Conservation (phyloP, 2,113 vertebrate genomes). For the Copsychus sechellarum region DNA sequence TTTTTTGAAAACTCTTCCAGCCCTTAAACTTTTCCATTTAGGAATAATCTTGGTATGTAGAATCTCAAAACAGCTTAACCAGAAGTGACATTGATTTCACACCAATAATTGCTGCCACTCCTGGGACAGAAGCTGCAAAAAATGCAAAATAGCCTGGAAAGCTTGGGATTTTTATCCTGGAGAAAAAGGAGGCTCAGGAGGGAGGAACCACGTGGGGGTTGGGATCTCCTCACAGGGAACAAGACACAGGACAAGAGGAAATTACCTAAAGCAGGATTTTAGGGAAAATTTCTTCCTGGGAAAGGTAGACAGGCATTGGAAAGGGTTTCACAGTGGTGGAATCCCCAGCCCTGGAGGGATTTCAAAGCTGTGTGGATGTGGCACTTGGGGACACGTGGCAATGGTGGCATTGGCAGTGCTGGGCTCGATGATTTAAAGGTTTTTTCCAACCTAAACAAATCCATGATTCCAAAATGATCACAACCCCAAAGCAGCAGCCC, state of each 20-base stretch:
- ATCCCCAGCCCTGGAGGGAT: background rate
- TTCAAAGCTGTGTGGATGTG: background rate
- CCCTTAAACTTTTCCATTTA: background rate
- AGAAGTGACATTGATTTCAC: background rate
- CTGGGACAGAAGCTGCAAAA: background rate
- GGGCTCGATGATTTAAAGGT: accelerated
- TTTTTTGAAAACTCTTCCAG: background rate
- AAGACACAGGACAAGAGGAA: background rate
- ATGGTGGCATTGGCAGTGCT: background rate
- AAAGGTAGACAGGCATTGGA: background rate
- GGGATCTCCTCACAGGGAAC: background rate
- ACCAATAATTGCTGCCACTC: background rate
- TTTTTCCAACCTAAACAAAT: background rate
- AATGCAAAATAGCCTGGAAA: background rate
- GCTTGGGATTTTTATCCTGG: background rate
- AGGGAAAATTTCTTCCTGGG: background rate
- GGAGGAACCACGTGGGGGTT: accelerated
- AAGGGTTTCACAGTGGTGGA: background rate
- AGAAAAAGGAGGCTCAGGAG: background rate
- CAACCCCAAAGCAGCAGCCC: background rate
- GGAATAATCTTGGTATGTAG: background rate
- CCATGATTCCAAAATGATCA: background rate
- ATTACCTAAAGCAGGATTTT: background rate
- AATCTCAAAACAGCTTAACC: background rate
- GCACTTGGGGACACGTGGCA: background rate